Evolutionary conservation across 2,888 invertebrate species (phyloP).

Genomic region (Ceriagrion tenellum): DNA sequence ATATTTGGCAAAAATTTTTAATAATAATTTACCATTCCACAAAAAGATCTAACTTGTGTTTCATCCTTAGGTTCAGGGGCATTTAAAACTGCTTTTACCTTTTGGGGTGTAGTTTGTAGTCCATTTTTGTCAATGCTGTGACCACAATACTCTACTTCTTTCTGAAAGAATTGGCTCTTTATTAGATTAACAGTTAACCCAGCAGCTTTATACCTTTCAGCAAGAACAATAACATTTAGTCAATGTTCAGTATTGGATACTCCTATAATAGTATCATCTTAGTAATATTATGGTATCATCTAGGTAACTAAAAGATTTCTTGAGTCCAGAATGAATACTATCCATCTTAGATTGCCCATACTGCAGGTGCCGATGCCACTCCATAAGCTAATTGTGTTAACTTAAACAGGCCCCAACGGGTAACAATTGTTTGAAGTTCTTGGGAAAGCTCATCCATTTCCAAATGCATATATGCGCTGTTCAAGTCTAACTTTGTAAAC

Average conservation of each 20-base stretch:
- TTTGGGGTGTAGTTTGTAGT: neutral
- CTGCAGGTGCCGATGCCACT: constrained; percentile 74
- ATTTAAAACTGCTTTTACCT: neutral
- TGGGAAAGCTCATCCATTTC: constrained; percentile 74
- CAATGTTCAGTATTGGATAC: constrained; percentile 72
- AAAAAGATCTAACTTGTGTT: neutral
- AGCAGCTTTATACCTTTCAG: constrained; percentile 72
- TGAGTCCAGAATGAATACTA: constrained; percentile 72
- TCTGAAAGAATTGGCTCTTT: constrained; percentile 73
- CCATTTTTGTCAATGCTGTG: constrained; percentile 71
- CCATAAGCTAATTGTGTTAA: constrained; percentile 75
- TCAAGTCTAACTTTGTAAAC: constrained; percentile 73
- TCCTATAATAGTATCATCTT: no score
- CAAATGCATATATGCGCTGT: constrained; percentile 75
- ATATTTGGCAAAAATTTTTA: neutral
- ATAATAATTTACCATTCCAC: neutral
- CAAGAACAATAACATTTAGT: constrained; percentile 71
- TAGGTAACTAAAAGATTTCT: constrained; percentile 73
- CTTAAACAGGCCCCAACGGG: constrained; percentile 75
- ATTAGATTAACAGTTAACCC: constrained; percentile 73
- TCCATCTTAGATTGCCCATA: constrained; percentile 74
- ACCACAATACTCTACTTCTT: constrained; percentile 73
- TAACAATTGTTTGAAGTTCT: constrained; percentile 75
- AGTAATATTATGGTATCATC: constrained; percentile 74
- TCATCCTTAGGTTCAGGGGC: neutral